phyloP scores from a whole-genome alignment of 2,113 vertebrate species.

The Anas platyrhynchos region DNA sequence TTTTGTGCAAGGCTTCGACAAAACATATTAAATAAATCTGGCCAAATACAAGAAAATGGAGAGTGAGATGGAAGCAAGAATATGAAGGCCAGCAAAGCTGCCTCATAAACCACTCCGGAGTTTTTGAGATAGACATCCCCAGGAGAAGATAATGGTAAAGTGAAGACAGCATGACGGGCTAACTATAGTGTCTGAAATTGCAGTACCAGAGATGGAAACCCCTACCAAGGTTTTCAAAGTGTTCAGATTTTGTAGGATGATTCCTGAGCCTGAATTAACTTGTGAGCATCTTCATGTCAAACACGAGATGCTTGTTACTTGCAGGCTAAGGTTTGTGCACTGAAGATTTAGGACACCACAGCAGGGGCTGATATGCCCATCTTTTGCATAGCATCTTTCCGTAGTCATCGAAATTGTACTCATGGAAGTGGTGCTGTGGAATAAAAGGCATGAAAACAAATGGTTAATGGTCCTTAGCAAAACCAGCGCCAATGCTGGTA shows the following conservation, averaged over 20 bases:
- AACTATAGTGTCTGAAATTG: background rate
- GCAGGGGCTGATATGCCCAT: accelerated
- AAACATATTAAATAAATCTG: background rate
- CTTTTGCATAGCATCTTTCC: background rate
- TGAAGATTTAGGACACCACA: background rate
- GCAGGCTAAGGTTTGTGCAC: background rate
- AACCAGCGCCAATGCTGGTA: background rate
- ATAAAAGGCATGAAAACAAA: background rate
- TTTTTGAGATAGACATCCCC: background rate
- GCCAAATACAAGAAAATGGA: background rate
- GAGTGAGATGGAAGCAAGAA: background rate
- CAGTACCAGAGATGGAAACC: background rate
- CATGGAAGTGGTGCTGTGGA: background rate
- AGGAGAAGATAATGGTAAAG: background rate
- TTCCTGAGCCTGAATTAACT: background rate
- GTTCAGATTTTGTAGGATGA: background rate
- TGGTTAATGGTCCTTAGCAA: background rate
- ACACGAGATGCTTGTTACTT: background rate
- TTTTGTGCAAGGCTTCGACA: background rate
- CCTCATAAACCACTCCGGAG: background rate
- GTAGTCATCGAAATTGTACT: background rate
- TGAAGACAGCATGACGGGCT: background rate
- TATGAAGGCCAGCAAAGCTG: background rate
- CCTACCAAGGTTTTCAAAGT: background rate
- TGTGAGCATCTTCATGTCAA: background rate